Percentiles rank a stretch among this genome's conserved stretches.
Conservation (phyloP, 2,113 vertebrate species). For the Chauna torquata region DNA sequence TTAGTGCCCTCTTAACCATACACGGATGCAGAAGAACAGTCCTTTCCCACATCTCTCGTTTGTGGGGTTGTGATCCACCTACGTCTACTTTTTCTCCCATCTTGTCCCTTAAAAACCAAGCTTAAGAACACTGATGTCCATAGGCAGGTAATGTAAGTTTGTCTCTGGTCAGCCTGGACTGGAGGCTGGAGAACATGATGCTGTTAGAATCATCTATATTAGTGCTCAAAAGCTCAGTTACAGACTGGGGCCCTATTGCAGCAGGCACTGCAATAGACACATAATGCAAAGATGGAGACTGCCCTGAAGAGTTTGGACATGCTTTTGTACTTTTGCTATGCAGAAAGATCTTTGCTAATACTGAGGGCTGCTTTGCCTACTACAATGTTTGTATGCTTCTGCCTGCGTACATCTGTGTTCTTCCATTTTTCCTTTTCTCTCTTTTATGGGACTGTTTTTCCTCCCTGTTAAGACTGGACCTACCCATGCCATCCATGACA, state of each 20-base stretch:
- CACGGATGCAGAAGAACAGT: not conserved
- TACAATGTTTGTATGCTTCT: not conserved
- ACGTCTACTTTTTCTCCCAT: not conserved
- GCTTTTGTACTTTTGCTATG: not conserved
- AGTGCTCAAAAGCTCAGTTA: not conserved
- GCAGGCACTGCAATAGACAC: not conserved
- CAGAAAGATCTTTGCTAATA: not conserved
- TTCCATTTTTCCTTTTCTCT: not conserved
- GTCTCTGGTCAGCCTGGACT: not conserved
- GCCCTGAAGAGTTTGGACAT: not conserved
- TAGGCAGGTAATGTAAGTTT: not conserved
- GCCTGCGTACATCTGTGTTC: not conserved
- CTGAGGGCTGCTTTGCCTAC: not conserved
- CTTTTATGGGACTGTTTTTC: not conserved
- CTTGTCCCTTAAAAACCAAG: not conserved
- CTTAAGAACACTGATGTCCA: not conserved
- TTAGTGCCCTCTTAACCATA: not conserved
- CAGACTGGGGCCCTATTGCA: fast-evolving
- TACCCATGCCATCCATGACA: fast-evolving
- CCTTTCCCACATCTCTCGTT: not conserved
- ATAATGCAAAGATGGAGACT: not conserved
- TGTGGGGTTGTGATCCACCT: not conserved
- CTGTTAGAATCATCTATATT: not conserved
- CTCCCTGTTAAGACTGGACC: not conserved
- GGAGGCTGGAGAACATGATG: not conserved